Evolutionary conservation across 2,797 vertebrate species (phyloP).

Genomic region (Hydrophis major): DNA sequence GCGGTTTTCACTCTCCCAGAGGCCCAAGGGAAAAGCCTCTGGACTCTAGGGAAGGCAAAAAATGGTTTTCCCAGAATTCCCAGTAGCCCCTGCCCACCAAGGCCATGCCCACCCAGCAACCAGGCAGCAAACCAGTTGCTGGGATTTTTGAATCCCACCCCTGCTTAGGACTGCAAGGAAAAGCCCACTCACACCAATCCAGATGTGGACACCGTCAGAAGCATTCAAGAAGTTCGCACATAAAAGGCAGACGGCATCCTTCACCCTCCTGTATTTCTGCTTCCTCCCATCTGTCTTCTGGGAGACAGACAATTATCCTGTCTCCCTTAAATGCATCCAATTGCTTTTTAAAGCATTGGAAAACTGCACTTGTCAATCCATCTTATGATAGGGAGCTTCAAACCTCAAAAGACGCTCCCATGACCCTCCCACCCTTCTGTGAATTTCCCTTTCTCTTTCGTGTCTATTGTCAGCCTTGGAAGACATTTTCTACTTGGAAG

Average conservation of each 20-base stretch:
- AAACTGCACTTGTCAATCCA: neutral
- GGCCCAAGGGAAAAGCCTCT: no score
- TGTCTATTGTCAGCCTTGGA: neutral
- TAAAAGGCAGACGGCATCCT: neutral
- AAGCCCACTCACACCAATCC: neutral
- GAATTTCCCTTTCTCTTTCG: neutral
- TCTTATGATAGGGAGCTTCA: neutral
- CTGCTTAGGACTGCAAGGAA: neutral
- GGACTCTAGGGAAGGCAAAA: no score
- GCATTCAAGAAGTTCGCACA: no score
- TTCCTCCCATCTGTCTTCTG: neutral
- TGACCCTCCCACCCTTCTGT: neutral
- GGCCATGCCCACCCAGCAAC: no score
- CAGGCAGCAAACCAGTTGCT: no score
- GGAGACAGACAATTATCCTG: neutral
- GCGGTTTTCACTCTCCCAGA: no score
- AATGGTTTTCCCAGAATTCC: no score
- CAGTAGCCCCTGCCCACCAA: no score
- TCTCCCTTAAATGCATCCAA: neutral
- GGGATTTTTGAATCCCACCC: no score
- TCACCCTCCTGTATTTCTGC: neutral
- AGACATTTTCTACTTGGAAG: no score
- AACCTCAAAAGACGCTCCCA: neutral
- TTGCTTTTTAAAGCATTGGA: neutral
- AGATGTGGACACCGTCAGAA: neutral